A percentile compares a stretch with the other conserved stretches of the same genome.
These are phyloP conservation scores for Zaprionus gabonicus DNA, from an alignment of 1,140 invertebrate species.

Conservation along the genomic window DNA sequence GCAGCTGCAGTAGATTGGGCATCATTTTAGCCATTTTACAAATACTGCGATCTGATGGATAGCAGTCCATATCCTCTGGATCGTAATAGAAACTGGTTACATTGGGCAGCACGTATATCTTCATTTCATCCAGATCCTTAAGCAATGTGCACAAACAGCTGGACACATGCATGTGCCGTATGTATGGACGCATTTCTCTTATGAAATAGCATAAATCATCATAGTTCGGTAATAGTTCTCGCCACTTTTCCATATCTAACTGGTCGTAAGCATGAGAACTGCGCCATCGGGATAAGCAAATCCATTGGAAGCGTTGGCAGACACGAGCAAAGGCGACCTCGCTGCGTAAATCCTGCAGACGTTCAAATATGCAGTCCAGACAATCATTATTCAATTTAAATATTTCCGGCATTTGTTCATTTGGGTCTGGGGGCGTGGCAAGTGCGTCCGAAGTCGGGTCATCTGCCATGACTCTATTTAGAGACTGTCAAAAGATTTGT, in stretches of 20 bases:
- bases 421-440: not conserved
- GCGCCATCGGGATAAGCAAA: conserved; percentile 62
- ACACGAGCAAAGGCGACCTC: conserved; percentile 61
- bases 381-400: conserved; percentile 72
- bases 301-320: conserved; percentile 62
- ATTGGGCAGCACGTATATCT: conserved; percentile 59
- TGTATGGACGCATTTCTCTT: conserved; percentile 47
- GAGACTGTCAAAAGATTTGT: not conserved
- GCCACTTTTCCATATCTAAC: conserved; percentile 69
- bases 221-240: conserved; percentile 56
- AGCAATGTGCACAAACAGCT: conserved; percentile 65
- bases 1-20: conserved; percentile 59
- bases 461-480: conserved; percentile 31
- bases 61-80: conserved; percentile 72
- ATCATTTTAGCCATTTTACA: conserved; percentile 58
- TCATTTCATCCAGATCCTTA: conserved; percentile 69
- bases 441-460: conserved; percentile 13
- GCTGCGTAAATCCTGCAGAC: conserved; percentile 58
- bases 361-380: conserved; percentile 63
- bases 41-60: conserved; percentile 69
- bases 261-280: conserved; percentile 55
- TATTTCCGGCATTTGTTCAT: conserved; percentile 40
- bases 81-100: conserved; percentile 65
- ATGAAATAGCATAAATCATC: conserved; percentile 72
- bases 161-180: conserved; percentile 53